Evolutionary conservation across 2,113 vertebrate genomes (phyloP).

Genomic region (Cynoglossus semilaevis): DNA sequence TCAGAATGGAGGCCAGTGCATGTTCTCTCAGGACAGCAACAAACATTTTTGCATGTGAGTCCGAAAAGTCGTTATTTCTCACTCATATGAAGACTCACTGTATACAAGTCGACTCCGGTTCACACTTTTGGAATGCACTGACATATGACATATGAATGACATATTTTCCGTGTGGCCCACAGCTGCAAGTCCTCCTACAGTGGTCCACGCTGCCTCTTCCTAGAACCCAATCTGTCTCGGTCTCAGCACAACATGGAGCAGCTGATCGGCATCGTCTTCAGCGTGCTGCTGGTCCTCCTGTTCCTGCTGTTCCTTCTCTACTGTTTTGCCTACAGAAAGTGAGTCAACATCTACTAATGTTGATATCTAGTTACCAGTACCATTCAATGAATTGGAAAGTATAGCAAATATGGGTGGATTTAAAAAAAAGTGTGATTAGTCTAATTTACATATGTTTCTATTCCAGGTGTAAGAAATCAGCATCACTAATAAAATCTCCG

Average conservation of each 20-base stretch:
- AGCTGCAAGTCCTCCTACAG: constrained; percentile 58
- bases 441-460: constrained; percentile 7
- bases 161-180: constrained; percentile 2
- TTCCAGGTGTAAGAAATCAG: constrained; percentile 52
- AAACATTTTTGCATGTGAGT: constrained; percentile 70
- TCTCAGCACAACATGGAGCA: constrained; percentile 1
- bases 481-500: constrained; percentile 37
- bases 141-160: too few relatives aligned
- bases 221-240: fast-evolving
- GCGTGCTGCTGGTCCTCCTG: constrained; percentile 47
- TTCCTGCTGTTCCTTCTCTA: constrained; percentile 30
- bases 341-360: constrained; percentile 5
- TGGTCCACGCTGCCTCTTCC: constrained; percentile 57
- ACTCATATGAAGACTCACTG: background rate
- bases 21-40: constrained; percentile 58
- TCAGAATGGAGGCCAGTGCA: constrained; percentile 63
- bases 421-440: too few relatives aligned
- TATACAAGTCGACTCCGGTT: constrained; percentile 41
- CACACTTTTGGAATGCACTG: constrained; percentile 30
- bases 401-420: background rate
- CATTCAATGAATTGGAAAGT: background rate
- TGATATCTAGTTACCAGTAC: too few relatives aligned
- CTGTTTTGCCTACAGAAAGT: constrained; percentile 60
- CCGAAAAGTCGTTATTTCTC: background rate
- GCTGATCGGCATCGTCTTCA: constrained; percentile 57